Conservation (phyloP, 2,797 vertebrate genomes). For the Platyrinchus mystaceus region DNA sequence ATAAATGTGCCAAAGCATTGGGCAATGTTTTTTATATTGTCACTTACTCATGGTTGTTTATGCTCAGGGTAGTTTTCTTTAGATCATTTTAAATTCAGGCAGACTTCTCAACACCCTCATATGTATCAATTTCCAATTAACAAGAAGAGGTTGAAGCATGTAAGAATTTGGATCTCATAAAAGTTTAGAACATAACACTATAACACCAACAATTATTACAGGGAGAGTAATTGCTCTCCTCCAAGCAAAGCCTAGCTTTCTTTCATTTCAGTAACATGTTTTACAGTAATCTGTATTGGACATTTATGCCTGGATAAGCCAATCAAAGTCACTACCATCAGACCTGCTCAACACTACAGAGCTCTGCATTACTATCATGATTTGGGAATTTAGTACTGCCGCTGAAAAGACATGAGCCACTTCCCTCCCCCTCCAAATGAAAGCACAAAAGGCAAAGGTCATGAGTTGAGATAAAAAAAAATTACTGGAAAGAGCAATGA, state of each 20-base stretch:
- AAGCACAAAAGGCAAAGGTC: neutral
- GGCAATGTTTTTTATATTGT: conserved; percentile 8
- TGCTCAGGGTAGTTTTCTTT: conserved; percentile 19
- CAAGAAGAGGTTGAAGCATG: neutral
- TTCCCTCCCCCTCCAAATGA: neutral
- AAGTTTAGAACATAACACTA: neutral
- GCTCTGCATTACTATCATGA: neutral
- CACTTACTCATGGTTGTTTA: conserved; percentile 25
- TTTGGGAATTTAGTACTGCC: neutral
- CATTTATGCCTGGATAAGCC: neutral
- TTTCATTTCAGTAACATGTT: neutral
- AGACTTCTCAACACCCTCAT: neutral
- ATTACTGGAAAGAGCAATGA: neutral
- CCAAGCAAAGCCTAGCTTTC: neutral
- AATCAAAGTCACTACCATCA: neutral
- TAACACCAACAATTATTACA: neutral
- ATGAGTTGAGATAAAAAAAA: neutral
- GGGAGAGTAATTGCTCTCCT: neutral
- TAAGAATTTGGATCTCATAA: neutral
- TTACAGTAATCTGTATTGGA: neutral
- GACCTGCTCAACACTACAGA: neutral
- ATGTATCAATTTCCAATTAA: conserved; percentile 43
- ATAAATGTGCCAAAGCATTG: neutral
- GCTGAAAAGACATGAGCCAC: neutral
- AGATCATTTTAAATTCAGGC: conserved; percentile 20